Percentiles rank a stretch among this genome's conserved stretches.
These are phyloP conservation scores for Drosophila arawakana DNA, from an alignment of 1,140 invertebrate genomes.

Conservation along the genomic window DNA sequence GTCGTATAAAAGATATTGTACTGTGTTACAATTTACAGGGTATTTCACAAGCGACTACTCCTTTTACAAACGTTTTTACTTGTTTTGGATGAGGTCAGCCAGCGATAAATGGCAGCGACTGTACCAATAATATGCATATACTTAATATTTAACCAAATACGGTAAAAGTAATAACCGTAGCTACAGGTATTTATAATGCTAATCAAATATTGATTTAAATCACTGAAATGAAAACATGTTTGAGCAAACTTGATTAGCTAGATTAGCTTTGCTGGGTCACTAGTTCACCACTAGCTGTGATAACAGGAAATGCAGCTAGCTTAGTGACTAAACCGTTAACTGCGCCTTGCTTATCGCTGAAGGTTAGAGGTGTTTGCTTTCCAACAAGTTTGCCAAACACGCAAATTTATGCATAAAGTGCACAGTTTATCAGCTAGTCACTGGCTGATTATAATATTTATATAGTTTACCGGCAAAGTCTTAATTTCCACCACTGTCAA, in stretches of 20 bases:
- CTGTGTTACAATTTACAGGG: slow-evolving; percentile 4
- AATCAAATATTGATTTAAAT: background rate
- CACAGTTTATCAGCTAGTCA: slow-evolving; percentile 7
- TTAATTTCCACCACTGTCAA: slow-evolving; percentile 6
- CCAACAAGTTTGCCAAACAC: slow-evolving; percentile 17
- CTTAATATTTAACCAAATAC: background rate
- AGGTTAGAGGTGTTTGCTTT: slow-evolving; percentile 23
- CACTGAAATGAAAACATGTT: slow-evolving; percentile 1
- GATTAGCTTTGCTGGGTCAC: background rate
- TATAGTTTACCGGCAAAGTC: slow-evolving; percentile 8
- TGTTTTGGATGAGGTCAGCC: slow-evolving; percentile 32
- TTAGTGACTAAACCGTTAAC: background rate
- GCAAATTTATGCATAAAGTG: background rate
- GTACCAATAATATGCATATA: slow-evolving; percentile 18
- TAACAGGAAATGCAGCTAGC: slow-evolving; percentile 12
- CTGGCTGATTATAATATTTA: slow-evolving; percentile 11
- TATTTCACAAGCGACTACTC: slow-evolving; percentile 6
- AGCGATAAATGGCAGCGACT: slow-evolving; percentile 22
- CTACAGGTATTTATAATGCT: background rate
- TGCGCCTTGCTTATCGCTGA: slow-evolving; percentile 17
- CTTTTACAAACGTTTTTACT: background rate
- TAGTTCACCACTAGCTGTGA: background rate
- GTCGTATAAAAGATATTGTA: background rate
- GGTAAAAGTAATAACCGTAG: background rate
- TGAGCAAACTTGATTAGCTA: slow-evolving; percentile 4